Evolutionary conservation across 23 tunicate species (phyloP), one percentile per base, ranked within the genome.

Genomic region (Styela plicata): DNA sequence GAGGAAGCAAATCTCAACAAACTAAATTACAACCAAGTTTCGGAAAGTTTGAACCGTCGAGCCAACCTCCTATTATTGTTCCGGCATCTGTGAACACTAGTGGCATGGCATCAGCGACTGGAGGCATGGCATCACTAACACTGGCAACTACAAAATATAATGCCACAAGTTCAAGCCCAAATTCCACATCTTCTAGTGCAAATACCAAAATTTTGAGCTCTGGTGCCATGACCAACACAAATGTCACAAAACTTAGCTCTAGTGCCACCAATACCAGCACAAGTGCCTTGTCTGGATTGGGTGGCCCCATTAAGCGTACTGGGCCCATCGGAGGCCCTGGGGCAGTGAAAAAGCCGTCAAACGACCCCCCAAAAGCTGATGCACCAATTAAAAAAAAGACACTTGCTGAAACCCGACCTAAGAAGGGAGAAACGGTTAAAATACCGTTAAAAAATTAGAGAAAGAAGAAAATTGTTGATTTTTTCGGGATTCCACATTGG

Each of bases 331-430:
- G 71, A 16, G 71, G 71, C 31, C 71, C 71, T 67, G 71, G 31
- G 31, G 71, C 71, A 13, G 22, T 67, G 22, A 67, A 67, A 24
- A 80, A 80, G 30, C 34, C 33, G n/a, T 64, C 95, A 0, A 27
- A 64, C 2, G 69, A 68, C 23, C 57, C 57, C 57, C 57, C 57
- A 44, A 28, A 69, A 44, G 63, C 33, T 23, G 85, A 64, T 0
- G 84, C 52, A 0, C 17, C 85, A 0, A 52, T 83, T 3, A 93
- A 93, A 36, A 88, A 93, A 78, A 69, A 88, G 86, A 93, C 98
- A 1, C 86, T 93, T 31, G 98, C 98, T 2, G 98, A 93, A 31
- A 93, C 98, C 52, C 64, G 85, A 64, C 98, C 98, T 28, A 93
- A 88, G 52, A 88, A 88, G 64, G 98, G 98, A 0, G 98, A 93